Evolutionary conservation across 2,113 vertebrate species (phyloP).

Genomic region (Sinocyclocheilus anophthalmus): DNA sequence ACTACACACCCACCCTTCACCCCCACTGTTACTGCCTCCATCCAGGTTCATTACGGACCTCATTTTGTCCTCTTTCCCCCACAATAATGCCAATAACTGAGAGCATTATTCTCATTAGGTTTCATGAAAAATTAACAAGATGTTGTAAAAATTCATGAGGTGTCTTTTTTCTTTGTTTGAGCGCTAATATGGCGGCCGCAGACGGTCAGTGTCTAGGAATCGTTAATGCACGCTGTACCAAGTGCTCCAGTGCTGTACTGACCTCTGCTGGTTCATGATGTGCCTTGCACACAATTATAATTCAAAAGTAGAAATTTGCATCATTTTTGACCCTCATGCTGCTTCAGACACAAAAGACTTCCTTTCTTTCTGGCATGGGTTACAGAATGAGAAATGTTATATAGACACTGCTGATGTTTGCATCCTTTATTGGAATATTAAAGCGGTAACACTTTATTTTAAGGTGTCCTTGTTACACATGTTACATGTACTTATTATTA

Average conservation of each 20-base stretch:
- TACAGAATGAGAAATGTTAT: neutral
- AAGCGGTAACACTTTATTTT: too few relatives aligned
- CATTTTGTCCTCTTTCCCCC: neutral
- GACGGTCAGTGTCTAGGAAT: constrained; percentile 40
- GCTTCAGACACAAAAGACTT: neutral
- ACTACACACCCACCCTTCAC: neutral
- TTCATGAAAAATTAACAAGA: constrained; percentile 34
- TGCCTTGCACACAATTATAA: neutral
- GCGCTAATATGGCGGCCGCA: constrained; percentile 40
- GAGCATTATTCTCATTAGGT: constrained; percentile 17
- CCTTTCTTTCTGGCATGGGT: neutral
- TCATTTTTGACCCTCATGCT: neutral
- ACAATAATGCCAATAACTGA: neutral
- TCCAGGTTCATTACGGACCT: neutral
- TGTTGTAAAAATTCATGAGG: constrained; percentile 16
- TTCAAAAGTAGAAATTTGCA: neutral
- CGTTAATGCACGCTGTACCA: neutral
- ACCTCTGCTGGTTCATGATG: constrained; percentile 40
- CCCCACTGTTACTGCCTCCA: neutral
- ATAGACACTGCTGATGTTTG: neutral
- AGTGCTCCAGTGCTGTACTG: constrained; percentile 31
- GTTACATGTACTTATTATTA: too few relatives aligned
- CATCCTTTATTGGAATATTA: neutral
- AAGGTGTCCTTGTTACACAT: too few relatives aligned
- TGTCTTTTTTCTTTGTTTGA: constrained; percentile 48